Evolutionary conservation across 1,140 invertebrate genomes (phyloP), one percentile per base, ranked within the genome.

Genomic region (Scaptomyza hsui): DNA sequence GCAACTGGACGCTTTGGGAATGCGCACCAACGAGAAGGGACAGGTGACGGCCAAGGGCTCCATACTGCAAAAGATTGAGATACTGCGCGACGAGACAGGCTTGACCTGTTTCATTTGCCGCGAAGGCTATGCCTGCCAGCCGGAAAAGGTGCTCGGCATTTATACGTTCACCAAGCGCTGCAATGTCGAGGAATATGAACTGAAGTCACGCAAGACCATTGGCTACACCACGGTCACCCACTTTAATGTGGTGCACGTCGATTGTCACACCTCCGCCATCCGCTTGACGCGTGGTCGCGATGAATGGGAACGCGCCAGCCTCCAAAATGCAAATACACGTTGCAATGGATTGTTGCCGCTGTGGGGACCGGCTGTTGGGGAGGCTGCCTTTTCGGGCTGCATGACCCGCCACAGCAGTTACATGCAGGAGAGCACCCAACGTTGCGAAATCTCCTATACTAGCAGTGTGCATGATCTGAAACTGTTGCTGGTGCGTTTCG

Each of bases 41-140:
- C 96, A 97, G 93, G 96, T 98, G 13, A 97, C 97, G 3, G 97
- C 97, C 19, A 96, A 97, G 89, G 96, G 96, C 60, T 95, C 95
- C 10, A 96, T 98, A 64, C 92, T 98, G 72, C 97, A 98, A 89
- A 97, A 98, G 92, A 96, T 99, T 90, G 97, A 98, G 88, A 98
- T 99, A 88, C 92, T 99, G 29, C 97, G 97, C 4, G 98, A 99
- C 91, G 98, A 99, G 92, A 96, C 96, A 0, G 98, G 98, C 18
- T 92, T 98, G n/a, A 96, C 98, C 0, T 99, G 98, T 92, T 99
- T 98, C 75, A 99, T 99, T 82, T 99, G 98, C 91, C 94, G 98
- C 29, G 98, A 99, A 92, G 98, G 98, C 1, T 99, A 99, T 91
- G 97, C 97, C 90, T 99, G 98, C 91, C 97, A 98, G 91, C 96